Percentiles rank a stretch among this genome's conserved stretches.
Conservation (phyloP, 2,888 invertebrate species). For the Thyatira batis region DNA sequence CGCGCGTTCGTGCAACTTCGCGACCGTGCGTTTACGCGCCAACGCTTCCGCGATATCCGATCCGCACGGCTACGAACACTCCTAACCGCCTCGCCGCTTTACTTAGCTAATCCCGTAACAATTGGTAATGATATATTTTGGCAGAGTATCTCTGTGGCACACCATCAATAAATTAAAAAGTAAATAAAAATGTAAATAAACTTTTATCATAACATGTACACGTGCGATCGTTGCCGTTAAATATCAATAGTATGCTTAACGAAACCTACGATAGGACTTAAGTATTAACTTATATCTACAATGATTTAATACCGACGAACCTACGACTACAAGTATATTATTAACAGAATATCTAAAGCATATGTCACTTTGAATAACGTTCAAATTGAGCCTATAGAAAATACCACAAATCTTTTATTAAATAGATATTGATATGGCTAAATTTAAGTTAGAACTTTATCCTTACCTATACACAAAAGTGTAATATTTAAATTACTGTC, state of each 20-base stretch:
- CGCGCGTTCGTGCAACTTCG: neutral
- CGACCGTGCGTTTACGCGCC: neutral
- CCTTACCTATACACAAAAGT: conserved; percentile 82
- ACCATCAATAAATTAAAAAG: conserved; percentile 80
- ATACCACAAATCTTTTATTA: conserved; percentile 83
- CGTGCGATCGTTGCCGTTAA: conserved; percentile 79
- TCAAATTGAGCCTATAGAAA: conserved; percentile 83
- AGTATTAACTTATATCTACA: conserved; percentile 63
- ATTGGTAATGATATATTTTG: conserved; percentile 82
- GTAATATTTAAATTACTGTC: conserved; percentile 81
- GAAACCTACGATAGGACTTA: conserved; percentile 73
- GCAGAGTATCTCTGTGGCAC: conserved; percentile 83
- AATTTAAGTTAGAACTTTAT: conserved; percentile 82
- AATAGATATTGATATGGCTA: conserved; percentile 84
- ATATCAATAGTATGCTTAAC: conserved; percentile 77
- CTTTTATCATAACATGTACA: conserved; percentile 76
- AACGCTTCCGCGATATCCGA: too few relatives aligned
- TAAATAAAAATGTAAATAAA: conserved; percentile 82
- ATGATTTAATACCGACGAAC: conserved; percentile 79
- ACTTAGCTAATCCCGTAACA: conserved; percentile 53
- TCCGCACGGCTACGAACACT: neutral
- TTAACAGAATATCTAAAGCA: conserved; percentile 83
- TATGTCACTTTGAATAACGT: conserved; percentile 83
- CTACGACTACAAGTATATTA: conserved; percentile 81
- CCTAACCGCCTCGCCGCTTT: conserved; percentile 15